phyloP scores from a whole-genome alignment of 2,888 invertebrate genomes.

The Stomorhina lunata region DNA sequence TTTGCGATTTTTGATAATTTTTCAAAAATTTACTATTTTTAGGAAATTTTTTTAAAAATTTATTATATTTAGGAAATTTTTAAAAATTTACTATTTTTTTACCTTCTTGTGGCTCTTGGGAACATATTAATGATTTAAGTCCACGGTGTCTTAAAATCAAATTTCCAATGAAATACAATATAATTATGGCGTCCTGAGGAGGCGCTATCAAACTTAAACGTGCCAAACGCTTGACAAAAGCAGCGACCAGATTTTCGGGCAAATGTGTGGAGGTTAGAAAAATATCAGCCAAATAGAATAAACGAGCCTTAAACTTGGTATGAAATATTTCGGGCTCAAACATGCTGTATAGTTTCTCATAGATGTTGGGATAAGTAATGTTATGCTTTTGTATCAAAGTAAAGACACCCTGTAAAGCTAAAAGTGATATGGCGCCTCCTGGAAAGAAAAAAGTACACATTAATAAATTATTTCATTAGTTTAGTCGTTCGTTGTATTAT shows the following conservation, averaged over 20 bases:
- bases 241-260: slow-evolving; percentile 93
- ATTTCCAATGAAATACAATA: slow-evolving; percentile 92
- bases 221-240: slow-evolving; percentile 94
- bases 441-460: slow-evolving; percentile 33
- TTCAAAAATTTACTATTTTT: too few species aligned
- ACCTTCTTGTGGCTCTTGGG: slow-evolving; percentile 80
- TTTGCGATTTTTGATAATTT: too few species aligned
- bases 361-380: slow-evolving; percentile 97
- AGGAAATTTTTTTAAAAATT: too few species aligned
- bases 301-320: slow-evolving; percentile 92
- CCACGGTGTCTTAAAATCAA: slow-evolving; percentile 92
- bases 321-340: slow-evolving; percentile 95
- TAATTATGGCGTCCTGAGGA: slow-evolving; percentile 87
- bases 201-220: slow-evolving; percentile 91
- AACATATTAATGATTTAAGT: slow-evolving; percentile 85
- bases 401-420: slow-evolving; percentile 95
- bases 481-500: too few species aligned
- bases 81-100: slow-evolving; percentile 11
- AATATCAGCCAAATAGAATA: slow-evolving; percentile 93
- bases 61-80: background rate
- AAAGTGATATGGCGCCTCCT: slow-evolving; percentile 93
- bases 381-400: slow-evolving; percentile 94
- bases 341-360: slow-evolving; percentile 96
- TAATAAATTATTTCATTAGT: background rate
- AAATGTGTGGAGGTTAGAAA: slow-evolving; percentile 96